Percentiles rank a stretch among this genome's conserved stretches.
phyloP scores from a whole-genome alignment of 1,140 invertebrate species.

The Bombus picipes region DNA sequence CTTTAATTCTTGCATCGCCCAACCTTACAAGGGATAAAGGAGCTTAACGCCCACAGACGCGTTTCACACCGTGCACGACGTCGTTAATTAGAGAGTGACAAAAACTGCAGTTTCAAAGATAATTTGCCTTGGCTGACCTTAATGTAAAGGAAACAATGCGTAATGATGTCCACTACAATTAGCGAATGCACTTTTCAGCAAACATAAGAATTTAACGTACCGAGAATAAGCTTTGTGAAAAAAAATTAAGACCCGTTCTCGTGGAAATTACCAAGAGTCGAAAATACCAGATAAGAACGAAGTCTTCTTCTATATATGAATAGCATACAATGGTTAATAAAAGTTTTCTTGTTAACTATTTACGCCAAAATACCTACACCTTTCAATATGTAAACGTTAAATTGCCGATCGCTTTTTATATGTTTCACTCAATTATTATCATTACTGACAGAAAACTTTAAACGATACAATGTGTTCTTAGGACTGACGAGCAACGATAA shows the following conservation, averaged over 20 bases:
- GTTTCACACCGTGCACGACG: constrained; percentile 39
- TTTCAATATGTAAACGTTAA: neutral
- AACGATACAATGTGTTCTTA: neutral
- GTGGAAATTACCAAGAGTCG: neutral
- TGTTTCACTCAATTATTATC: neutral
- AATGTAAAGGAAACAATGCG: constrained; percentile 52
- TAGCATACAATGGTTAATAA: neutral
- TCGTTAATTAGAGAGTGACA: constrained; percentile 64
- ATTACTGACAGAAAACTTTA: neutral
- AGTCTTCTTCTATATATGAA: neutral
- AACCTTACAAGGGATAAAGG: constrained; percentile 47
- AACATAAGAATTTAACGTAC: constrained; percentile 48
- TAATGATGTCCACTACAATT: constrained; percentile 47
- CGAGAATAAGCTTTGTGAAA: constrained; percentile 16
- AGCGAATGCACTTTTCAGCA: constrained; percentile 29
- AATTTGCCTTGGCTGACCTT: constrained; percentile 34
- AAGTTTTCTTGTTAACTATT: too few species aligned
- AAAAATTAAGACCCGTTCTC: neutral
- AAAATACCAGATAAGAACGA: neutral
- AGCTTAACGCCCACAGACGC: constrained; percentile 46
- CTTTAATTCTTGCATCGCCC: constrained; percentile 53
- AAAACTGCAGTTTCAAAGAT: constrained; percentile 58
- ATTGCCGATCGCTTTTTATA: neutral
- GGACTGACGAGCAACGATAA: too few species aligned
- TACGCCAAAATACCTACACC: neutral